Base-by-base conservation (phyloP, 2,113 vertebrate species). In the Lonchura striata region DNA sequence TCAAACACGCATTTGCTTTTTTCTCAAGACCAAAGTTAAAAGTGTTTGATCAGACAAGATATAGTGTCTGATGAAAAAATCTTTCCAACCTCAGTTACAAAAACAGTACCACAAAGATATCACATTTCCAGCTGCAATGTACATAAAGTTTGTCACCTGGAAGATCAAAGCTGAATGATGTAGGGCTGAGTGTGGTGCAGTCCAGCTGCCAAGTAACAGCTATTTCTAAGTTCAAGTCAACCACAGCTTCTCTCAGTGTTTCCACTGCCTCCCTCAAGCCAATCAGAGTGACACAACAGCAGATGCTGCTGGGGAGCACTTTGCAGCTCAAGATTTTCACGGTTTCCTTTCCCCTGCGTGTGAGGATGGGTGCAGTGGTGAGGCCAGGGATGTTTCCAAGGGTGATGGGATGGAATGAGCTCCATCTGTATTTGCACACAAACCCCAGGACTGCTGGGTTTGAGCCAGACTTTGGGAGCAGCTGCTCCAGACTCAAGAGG, bases 41-140 rank as follows among this genome's bases (percentile, higher is more conserved):
- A 90, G 84, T 54, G 63, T 68, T 90, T 49, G 90, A 93, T 96
- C 85, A 83, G 22, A 91, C 68, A 87, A 81, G 92, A 93, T 90
- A 87, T 4, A 52, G 64, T 41, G 33, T 47, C 59, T 95, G 91
- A 39, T 88, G 89, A 78, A 49, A 79, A 79, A 84, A 64, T 64
- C 44, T 93, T 97, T 97, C 95, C 96, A 94, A 86, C 84, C 85
- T 91, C 86, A 81, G 37, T 39, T 82, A 69, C 77, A 63, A 72
- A 96, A 90, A 94, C 90, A 97, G 92, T 19, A 77, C 47, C 72
- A 81, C 64, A 63, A 72, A 49, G 16, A 13, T 47, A 33, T 37
- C 66, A 59, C 65, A 46, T 18, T 8, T 80, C 41, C 11, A 88
- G 53, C 63, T 80, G 50, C 87, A 70, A 9, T 1, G 21, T 42